A percentile compares a stretch with the other conserved stretches of the same genome.
Conservation (phyloP, 2,113 vertebrate species). For the Vidua chalybeata region DNA sequence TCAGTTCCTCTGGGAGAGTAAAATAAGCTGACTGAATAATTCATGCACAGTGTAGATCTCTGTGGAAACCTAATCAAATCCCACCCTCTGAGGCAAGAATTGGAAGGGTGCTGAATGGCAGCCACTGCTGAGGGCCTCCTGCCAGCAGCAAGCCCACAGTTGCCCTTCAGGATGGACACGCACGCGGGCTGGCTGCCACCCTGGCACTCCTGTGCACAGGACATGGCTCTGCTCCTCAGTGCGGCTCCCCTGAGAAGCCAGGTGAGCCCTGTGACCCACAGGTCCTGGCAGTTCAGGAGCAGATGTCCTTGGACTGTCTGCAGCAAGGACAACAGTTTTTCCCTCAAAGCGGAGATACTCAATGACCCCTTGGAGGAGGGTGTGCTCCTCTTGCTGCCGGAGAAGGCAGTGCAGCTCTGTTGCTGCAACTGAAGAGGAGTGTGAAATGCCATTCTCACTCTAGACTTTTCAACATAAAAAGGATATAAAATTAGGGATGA, state of each 20-base stretch:
- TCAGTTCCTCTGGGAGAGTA: background rate
- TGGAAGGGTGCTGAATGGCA: background rate
- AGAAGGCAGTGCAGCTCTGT: background rate
- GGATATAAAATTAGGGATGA: background rate
- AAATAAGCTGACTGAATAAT: constrained; percentile 50
- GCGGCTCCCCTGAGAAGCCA: background rate
- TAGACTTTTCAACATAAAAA: background rate
- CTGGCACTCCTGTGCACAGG: background rate
- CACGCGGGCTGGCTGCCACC: rapidly evolving
- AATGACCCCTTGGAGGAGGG: background rate
- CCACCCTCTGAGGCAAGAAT: background rate
- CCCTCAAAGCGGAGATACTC: background rate
- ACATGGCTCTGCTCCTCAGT: background rate
- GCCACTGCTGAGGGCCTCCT: background rate
- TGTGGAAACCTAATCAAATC: constrained; percentile 12
- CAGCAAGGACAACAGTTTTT: background rate
- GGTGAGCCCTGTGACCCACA: background rate
- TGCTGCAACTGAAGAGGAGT: background rate
- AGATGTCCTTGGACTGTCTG: background rate
- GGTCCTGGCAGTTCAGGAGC: background rate
- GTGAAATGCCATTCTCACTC: background rate
- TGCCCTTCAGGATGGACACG: background rate
- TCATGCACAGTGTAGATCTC: constrained; percentile 2
- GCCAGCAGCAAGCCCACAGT: background rate
- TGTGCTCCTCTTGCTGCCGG: rapidly evolving